These are phyloP conservation scores for Pangasius djambal DNA, from an alignment of 2,797 vertebrate species.

Conservation along the genomic window DNA sequence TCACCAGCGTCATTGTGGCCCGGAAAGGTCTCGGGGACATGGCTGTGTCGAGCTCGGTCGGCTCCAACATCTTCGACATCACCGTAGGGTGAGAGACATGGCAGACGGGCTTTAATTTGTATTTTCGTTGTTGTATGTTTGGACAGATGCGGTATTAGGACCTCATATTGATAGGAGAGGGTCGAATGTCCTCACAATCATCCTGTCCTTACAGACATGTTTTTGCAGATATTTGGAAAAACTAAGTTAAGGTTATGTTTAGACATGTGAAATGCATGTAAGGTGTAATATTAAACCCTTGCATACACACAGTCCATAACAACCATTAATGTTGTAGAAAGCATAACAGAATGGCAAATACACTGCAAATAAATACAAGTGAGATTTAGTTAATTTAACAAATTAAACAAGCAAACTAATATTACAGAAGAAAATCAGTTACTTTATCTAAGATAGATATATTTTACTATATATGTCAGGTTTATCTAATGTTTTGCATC, in stretches of 20 bases:
- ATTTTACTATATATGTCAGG: neutral
- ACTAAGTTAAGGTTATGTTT: neutral
- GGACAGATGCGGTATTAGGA: no score
- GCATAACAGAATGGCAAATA: neutral
- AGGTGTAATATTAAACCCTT: neutral
- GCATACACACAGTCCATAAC: neutral
- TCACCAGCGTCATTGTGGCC: slow-evolving; percentile 94
- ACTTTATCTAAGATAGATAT: neutral
- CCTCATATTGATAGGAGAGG: neutral
- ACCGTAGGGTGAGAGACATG: slow-evolving; percentile 81
- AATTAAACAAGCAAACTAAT: neutral
- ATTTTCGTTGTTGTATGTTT: neutral
- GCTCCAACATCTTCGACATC: slow-evolving; percentile 96
- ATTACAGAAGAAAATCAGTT: neutral
- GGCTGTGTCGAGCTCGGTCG: slow-evolving; percentile 94
- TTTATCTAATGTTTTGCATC: no score
- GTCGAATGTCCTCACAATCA: neutral
- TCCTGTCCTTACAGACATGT: neutral
- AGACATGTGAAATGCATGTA: neutral
- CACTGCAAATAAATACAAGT: no score
- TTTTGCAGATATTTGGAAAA: neutral
- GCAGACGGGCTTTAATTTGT: neutral
- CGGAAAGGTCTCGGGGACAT: slow-evolving; percentile 93
- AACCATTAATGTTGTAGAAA: neutral
- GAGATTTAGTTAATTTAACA: no score